A percentile compares a stretch with the other conserved stretches of the same genome.
Conservation (phyloP, 2,113 vertebrate genomes). For the Cyprinodon brontotheroides region DNA sequence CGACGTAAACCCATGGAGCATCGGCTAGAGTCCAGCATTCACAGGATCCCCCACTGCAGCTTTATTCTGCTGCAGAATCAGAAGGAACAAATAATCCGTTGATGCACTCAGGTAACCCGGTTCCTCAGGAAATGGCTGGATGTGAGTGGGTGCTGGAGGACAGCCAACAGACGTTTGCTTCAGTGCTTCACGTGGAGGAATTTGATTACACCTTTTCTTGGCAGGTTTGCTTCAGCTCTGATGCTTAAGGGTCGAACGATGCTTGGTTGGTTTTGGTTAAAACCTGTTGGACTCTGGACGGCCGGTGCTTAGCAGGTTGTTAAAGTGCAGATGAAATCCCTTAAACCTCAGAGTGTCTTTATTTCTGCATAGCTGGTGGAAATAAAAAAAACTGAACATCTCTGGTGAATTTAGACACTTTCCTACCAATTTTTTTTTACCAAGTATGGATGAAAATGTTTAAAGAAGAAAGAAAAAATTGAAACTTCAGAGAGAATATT, state of each 20-base stretch:
- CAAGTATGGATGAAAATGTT: conserved; percentile 2
- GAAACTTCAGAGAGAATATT: conserved; percentile 12
- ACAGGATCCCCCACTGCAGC: not conserved
- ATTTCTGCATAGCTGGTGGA: not conserved
- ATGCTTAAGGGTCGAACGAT: not conserved
- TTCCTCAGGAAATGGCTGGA: not conserved
- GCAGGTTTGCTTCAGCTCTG: not conserved
- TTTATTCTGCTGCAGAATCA: not conserved
- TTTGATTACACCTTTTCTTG: not conserved
- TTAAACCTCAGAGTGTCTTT: not conserved
- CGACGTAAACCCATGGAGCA: not conserved
- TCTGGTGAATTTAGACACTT: not conserved
- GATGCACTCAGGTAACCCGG: not conserved
- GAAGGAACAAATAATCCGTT: not conserved
- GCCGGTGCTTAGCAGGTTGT: not conserved
- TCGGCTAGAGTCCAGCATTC: not conserved
- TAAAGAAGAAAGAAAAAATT: not conserved
- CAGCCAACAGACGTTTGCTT: not conserved
- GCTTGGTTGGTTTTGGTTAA: not conserved
- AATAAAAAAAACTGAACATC: not conserved
- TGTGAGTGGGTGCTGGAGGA: not conserved
- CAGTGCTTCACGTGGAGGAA: not conserved
- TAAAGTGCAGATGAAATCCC: not conserved
- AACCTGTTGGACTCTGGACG: not conserved
- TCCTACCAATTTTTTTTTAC: not conserved